These are phyloP conservation scores for Calephelis virginiensis DNA, from an alignment of 1,140 invertebrate genomes.

Conservation along the genomic window DNA sequence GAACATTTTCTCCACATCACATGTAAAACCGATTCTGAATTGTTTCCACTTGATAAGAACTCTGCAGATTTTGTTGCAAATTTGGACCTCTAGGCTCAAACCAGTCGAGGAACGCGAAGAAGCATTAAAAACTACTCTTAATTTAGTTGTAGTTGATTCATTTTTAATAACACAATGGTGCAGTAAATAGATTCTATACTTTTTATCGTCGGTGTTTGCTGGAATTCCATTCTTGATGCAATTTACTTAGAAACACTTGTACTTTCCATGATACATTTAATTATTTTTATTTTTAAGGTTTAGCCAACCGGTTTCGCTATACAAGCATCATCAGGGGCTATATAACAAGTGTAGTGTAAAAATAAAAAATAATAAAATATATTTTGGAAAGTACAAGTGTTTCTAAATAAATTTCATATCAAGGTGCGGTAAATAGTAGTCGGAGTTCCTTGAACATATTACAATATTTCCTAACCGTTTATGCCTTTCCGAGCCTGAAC, in stretches of 20 bases:
- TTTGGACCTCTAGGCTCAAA: slow-evolving; percentile 20
- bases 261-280: no score
- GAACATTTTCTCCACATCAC: slow-evolving; percentile 18
- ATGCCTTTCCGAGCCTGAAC: slow-evolving; percentile 17
- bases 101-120: slow-evolving; percentile 18
- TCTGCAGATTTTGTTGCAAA: slow-evolving; percentile 23
- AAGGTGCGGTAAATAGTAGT: no score
- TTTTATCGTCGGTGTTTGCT: slow-evolving; percentile 15
- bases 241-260: no score
- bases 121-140: slow-evolving; percentile 23
- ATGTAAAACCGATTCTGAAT: slow-evolving; percentile 10
- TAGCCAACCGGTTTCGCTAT: no score
- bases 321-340: no score
- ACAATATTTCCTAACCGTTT: no score
- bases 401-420: no score
- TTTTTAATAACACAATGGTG: slow-evolving; percentile 25
- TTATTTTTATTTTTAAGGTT: no score
- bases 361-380: no score
- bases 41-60: slow-evolving; percentile 17
- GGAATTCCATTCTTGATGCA: slow-evolving; percentile 20
- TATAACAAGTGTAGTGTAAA: no score
- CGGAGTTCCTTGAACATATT: no score
- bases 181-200: slow-evolving; percentile 27
- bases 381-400: no score
- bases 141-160: slow-evolving; percentile 23